Conservation (phyloP, 1,140 invertebrate genomes). For the Phocides pigmalion region DNA sequence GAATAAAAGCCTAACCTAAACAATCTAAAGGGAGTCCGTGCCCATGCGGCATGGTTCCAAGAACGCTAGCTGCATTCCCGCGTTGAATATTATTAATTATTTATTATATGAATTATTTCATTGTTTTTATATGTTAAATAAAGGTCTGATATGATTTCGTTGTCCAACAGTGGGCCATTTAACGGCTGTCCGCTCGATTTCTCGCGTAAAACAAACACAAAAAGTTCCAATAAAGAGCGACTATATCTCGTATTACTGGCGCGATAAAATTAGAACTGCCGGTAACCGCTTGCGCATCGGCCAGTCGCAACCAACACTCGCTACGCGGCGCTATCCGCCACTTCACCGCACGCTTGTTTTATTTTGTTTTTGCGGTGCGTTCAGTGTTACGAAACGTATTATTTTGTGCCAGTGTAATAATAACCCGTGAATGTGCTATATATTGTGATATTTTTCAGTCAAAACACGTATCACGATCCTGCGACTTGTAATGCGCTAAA, state of each 20-base stretch:
- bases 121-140: too few relatives aligned
- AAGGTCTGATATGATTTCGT: constrained; percentile 5
- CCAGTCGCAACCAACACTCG: constrained; percentile 66
- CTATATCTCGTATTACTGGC: constrained; percentile 81
- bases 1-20: too few relatives aligned
- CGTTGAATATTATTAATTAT: too few relatives aligned
- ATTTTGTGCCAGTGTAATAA: constrained; percentile 65
- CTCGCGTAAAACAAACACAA: constrained; percentile 66
- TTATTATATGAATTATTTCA: too few relatives aligned
- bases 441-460: constrained; percentile 46
- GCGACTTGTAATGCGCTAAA: constrained; percentile 60
- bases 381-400: constrained; percentile 64
- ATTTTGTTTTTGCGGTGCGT: constrained; percentile 57
- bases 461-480: constrained; percentile 45
- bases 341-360: constrained; percentile 49
- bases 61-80: too few relatives aligned
- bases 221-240: constrained; percentile 73
- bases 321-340: constrained; percentile 44
- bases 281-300: constrained; percentile 54
- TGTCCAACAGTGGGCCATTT: constrained; percentile 21
- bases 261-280: constrained; percentile 78
- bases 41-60: too few relatives aligned
- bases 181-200: constrained; percentile 57
- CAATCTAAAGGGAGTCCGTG: too few relatives aligned
- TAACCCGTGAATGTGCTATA: constrained; percentile 55